A percentile compares a stretch with the other conserved stretches of the same genome.
Evolutionary conservation across 2,888 invertebrate species (phyloP).

Genomic region (Limenitis arthemis): DNA sequence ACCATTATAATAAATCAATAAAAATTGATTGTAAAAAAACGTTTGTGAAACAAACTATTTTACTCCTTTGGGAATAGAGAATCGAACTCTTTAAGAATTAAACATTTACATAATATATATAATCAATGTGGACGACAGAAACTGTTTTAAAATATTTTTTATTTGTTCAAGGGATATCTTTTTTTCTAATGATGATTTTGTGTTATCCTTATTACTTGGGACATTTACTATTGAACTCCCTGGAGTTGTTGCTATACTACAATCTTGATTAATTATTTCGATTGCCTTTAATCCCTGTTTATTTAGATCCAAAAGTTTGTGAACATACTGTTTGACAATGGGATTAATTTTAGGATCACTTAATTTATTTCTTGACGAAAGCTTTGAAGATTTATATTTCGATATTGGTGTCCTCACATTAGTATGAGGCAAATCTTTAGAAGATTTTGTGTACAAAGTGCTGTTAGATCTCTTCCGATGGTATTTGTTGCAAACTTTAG

Average conservation of each 20-base stretch:
- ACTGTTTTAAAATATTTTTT: conserved; percentile 42
- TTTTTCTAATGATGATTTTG: conserved; percentile 26
- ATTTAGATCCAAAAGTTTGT: conserved; percentile 51
- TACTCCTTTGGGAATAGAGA: no score
- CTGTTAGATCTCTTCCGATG: conserved; percentile 10
- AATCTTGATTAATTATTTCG: conserved; percentile 56
- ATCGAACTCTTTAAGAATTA: no score
- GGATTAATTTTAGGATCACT: conserved; percentile 39
- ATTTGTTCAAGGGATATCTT: conserved; percentile 56
- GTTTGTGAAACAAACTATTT: no score
- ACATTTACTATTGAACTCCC: conserved; percentile 59
- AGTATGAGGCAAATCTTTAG: conserved; percentile 1
- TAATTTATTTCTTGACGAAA: conserved; percentile 1
- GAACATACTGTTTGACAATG: conserved; percentile 52
- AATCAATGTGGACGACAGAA: no score
- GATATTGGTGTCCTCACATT: neutral
- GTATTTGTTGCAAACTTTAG: conserved; percentile 15
- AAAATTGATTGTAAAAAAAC: no score
- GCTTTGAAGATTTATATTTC: conserved; percentile 3
- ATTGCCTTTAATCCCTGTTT: conserved; percentile 53
- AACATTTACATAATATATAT: no score
- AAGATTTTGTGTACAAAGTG: conserved; percentile 5
- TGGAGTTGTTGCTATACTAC: conserved; percentile 61
- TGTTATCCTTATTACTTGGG: conserved; percentile 39
- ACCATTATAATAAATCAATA: no score